These are phyloP conservation scores for Ostrea denselamellosa DNA, from an alignment of 1,140 invertebrate species.

Conservation along the genomic window DNA sequence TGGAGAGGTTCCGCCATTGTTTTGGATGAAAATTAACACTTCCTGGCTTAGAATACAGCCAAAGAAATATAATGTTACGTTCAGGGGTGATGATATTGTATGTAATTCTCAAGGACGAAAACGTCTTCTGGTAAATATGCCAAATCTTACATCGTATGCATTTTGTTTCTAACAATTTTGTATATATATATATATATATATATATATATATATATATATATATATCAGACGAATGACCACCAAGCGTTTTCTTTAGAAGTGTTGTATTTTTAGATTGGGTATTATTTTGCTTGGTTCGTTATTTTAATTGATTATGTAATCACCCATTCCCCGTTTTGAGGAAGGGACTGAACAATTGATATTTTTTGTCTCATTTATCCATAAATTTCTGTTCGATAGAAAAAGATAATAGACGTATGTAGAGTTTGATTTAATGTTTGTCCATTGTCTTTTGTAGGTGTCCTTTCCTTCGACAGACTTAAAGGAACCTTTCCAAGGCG, in stretches of 20 bases:
- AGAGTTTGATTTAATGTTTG: neutral
- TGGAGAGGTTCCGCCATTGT: neutral
- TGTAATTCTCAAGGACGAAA: neutral
- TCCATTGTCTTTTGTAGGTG: neutral
- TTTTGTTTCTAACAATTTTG: neutral
- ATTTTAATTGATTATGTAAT: neutral
- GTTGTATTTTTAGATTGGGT: neutral
- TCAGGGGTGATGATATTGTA: neutral
- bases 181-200: no score
- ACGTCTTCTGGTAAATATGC: neutral
- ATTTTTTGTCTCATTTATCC: neutral
- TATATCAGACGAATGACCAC: no score
- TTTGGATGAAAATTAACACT: slow-evolving; percentile 3
- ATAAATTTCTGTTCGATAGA: neutral
- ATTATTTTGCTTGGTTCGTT: neutral
- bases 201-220: no score
- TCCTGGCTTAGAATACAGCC: neutral
- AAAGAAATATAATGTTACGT: neutral
- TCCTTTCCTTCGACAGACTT: neutral
- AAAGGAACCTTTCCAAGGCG: neutral
- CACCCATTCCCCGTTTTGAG: neutral
- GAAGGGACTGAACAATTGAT: neutral
- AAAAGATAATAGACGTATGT: neutral
- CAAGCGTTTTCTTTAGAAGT: no score
- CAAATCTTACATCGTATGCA: neutral